phyloP scores from a whole-genome alignment of 37 sponge, comb jelly and placozoan genomes.

The Dysidea cf. avara region DNA sequence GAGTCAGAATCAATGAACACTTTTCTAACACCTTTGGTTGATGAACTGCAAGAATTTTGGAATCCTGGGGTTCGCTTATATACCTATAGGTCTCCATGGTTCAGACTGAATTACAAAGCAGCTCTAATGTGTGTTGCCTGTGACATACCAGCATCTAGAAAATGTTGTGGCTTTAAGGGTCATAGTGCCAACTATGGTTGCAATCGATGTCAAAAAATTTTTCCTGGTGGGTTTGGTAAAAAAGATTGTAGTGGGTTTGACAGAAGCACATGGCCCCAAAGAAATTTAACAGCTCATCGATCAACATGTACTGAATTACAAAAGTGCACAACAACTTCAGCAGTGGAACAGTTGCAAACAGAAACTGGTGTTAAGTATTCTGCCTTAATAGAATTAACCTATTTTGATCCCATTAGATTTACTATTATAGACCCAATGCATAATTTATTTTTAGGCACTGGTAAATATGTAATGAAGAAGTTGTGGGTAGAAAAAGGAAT shows the following conservation, averaged over 20 bases:
- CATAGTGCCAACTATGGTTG: neutral
- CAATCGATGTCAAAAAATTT: neutral
- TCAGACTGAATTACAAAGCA: no score
- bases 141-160: neutral
- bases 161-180: neutral
- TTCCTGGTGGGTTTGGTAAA: neutral
- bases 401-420: conserved; percentile 10
- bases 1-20: neutral
- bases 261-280: no score
- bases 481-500: conserved; percentile 8
- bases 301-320: no score
- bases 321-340: neutral
- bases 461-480: conserved; percentile 24
- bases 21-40: conserved; percentile 1
- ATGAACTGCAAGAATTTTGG: neutral
- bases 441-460: conserved; percentile 45
- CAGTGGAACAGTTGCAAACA: no score
- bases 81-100: no score
- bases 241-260: neutral
- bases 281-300: no score
- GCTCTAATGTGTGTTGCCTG: neutral
- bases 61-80: neutral
- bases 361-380: neutral
- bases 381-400: no score
- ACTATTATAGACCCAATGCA: conserved; percentile 53